Percentiles rank a stretch among this genome's conserved stretches.
Evolutionary conservation across 2,113 vertebrate species (phyloP).

Genomic region (Paradoxurus hermaphroditus): DNA sequence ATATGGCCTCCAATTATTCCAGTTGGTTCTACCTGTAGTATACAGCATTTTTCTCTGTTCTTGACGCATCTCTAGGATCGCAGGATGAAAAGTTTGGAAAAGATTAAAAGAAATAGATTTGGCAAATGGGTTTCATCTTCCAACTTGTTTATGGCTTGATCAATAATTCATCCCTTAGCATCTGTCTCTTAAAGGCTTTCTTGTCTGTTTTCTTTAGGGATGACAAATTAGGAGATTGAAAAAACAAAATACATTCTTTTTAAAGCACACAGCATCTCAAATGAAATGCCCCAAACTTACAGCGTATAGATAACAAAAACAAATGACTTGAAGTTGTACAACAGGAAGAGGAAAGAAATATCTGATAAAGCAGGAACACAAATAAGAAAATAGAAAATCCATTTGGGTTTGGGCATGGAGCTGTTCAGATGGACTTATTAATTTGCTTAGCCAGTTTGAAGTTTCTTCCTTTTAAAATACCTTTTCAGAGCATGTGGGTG

Average conservation of each 20-base stretch:
- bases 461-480: slow-evolving; percentile 19
- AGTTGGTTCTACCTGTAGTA: background rate
- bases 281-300: slow-evolving; percentile 15
- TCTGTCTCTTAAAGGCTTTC: slow-evolving; percentile 42
- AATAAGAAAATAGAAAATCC: background rate
- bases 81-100: slow-evolving; percentile 24
- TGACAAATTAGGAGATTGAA: background rate
- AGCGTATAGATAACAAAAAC: background rate
- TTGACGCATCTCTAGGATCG: background rate
- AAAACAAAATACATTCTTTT: slow-evolving; percentile 48
- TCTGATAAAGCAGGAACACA: background rate
- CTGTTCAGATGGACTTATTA: background rate
- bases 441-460: background rate
- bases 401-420: background rate
- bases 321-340: background rate
- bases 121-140: slow-evolving; percentile 12
- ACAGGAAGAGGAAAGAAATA: background rate
- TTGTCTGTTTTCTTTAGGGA: background rate
- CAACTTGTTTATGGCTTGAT: slow-evolving; percentile 42
- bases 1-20: background rate
- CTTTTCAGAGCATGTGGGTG: background rate
- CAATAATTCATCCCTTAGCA: slow-evolving; percentile 57
- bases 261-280: background rate
- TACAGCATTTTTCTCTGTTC: background rate
- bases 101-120: background rate